Base-by-base conservation (phyloP, 1,140 invertebrate species). In the Philopotamus ludificatus region DNA sequence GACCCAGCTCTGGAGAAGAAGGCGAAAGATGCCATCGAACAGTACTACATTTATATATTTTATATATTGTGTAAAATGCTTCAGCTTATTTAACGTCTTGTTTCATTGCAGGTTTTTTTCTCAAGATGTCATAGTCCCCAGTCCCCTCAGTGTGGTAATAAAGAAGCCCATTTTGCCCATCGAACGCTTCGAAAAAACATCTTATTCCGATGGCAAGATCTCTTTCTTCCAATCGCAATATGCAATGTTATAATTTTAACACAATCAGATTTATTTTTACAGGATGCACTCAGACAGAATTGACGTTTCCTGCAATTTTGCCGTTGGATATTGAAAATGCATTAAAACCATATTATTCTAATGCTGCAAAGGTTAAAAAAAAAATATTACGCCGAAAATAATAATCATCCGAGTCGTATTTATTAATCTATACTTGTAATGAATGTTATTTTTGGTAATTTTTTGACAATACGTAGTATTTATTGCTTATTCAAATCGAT, bases 271-370 rank as follows among this genome's bases (percentile, higher is more conserved):
- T 10, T 49, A 26, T 54, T 34, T 49, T 59, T 73, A 71, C 63
- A 85, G 84, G 75, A 67, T 84, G 79, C 79, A 76, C 79, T 44
- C 85, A 87, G 75, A 87, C 85, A 63, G 70, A 81, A 65, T 74
- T 87, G 28, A 80, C 82, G 45, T 70, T 87, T 59, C 84, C 85
- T 54, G 73, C 80, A 47, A 72, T 80, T 61, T 74, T 88, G 15
- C 85, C 86, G 2, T 71, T 76, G 60, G 77, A 86, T 72, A 71
- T 88, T 10, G 85, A 86, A 76, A 79, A 83, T 66, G 73, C 79
- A 26, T 74, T 87, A 22, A 80, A 83, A 72, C 83, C 84, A 57
- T 88, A 83, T 72, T 84, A 82, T 70, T 83, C 79, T 39, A 86
- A 81, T 69, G 83, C 76, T 58, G n/a, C n/a, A n/a, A n/a, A n/a